Evolutionary conservation across 2,113 vertebrate genomes (phyloP).

Genomic region (sheep (Ovis aries)): DNA sequence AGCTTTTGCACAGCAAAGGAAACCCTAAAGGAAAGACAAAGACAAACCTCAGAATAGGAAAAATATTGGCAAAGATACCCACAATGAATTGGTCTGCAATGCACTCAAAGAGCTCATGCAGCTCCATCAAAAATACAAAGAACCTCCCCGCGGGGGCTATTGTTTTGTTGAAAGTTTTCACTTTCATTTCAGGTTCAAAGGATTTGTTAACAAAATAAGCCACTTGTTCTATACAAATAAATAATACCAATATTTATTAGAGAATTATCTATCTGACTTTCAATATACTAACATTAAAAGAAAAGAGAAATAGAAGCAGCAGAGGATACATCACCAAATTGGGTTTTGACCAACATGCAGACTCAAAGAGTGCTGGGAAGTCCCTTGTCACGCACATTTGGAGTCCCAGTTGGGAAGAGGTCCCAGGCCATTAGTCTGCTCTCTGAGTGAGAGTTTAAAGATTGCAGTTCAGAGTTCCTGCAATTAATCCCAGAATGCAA

Average conservation of each 20-base stretch:
- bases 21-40: neutral
- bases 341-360: neutral
- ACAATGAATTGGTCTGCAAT: neutral
- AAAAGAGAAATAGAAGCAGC: no score
- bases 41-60: neutral
- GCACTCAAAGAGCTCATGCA: neutral
- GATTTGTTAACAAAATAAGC: neutral
- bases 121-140: neutral
- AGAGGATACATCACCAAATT: neutral
- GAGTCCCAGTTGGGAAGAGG: neutral
- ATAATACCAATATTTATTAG: neutral
- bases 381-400: neutral
- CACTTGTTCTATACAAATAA: neutral
- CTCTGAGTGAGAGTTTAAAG: neutral
- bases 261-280: neutral
- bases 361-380: neutral
- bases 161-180: neutral
- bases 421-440: rapidly evolving
- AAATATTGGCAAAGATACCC: neutral
- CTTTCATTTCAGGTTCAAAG: neutral
- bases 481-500: neutral
- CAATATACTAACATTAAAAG: neutral
- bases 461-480: neutral
- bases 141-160: neutral
- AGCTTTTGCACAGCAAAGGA: neutral